These are phyloP conservation scores for Agrilus planipennis DNA, from an alignment of 1,140 invertebrate genomes.

Conservation along the genomic window DNA sequence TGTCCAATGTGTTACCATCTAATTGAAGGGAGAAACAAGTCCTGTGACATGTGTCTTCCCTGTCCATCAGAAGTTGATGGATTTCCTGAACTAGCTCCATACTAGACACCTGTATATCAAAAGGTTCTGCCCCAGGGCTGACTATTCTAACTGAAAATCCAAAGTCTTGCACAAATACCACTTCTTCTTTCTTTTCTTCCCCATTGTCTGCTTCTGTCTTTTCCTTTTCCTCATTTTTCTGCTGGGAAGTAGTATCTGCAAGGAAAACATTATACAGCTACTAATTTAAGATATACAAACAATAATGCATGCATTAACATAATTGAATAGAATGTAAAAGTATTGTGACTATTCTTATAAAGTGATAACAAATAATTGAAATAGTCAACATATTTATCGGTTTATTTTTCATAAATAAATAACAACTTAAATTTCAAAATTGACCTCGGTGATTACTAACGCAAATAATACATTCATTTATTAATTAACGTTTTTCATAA, in stretches of 20 bases:
- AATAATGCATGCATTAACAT: too few relatives aligned
- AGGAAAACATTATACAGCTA: too few relatives aligned
- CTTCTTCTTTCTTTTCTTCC: conserved; percentile 49
- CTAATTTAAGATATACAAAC: too few relatives aligned
- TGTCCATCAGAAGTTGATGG: conserved; percentile 93
- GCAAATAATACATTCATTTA: too few relatives aligned
- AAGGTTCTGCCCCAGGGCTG: conserved; percentile 75
- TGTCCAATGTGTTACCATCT: conserved; percentile 87
- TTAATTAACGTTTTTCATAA: too few relatives aligned
- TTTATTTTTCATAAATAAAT: too few relatives aligned
- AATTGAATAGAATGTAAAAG: too few relatives aligned
- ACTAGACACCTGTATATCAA: conserved; percentile 92
- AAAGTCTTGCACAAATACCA: conserved; percentile 87
- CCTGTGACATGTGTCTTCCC: conserved; percentile 94
- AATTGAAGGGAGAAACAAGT: conserved; percentile 96
- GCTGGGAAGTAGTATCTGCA: not conserved
- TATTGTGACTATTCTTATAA: too few relatives aligned
- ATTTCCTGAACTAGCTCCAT: conserved; percentile 99
- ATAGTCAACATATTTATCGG: too few relatives aligned
- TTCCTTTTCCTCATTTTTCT: not conserved
- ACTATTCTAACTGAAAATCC: conserved; percentile 88
- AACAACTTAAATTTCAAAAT: too few relatives aligned
- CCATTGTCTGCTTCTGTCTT: conserved; percentile 1
- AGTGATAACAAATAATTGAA: too few relatives aligned
- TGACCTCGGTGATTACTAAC: too few relatives aligned